A percentile compares a stretch with the other conserved stretches of the same genome.
Evolutionary conservation across 2,888 invertebrate species (phyloP).

Genomic region (Loripinus fragilis): DNA sequence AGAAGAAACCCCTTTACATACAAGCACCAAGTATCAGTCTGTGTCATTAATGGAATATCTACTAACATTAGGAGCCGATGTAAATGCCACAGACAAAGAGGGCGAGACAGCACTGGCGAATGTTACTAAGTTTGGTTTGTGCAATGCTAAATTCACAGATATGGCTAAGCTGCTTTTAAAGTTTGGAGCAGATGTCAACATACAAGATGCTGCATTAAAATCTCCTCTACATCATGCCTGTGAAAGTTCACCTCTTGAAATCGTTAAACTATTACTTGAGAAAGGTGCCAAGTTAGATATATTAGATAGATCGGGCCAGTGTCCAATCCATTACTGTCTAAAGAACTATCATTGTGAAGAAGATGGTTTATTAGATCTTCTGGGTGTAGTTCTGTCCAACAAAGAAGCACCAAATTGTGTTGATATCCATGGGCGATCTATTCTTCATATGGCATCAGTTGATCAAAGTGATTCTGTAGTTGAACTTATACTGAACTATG

Average conservation of each 20-base stretch:
- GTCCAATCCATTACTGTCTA: neutral
- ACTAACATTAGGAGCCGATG: conserved; percentile 31
- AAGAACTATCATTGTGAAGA: neutral
- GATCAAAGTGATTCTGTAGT: neutral
- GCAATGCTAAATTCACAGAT: neutral
- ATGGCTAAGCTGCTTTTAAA: conserved; percentile 28
- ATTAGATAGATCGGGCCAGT: neutral
- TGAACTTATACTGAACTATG: neutral
- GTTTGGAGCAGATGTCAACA: conserved; percentile 19
- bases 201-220: conserved; percentile 10
- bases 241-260: neutral
- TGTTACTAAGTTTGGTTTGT: conserved; percentile 27
- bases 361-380: neutral
- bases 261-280: neutral
- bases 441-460: neutral
- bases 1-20: neutral
- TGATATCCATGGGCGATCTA: neutral
- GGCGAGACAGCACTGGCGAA: conserved; percentile 36
- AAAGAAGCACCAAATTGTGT: neutral
- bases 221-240: conserved; percentile 1
- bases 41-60: conserved; percentile 19
- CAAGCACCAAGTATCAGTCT: too few species aligned
- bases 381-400: neutral
- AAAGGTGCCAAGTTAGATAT: neutral
- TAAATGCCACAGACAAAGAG: conserved; percentile 28